Evolutionary conservation across 2,797 vertebrate species (phyloP).

Genomic region (Lerista edwardsae): DNA sequence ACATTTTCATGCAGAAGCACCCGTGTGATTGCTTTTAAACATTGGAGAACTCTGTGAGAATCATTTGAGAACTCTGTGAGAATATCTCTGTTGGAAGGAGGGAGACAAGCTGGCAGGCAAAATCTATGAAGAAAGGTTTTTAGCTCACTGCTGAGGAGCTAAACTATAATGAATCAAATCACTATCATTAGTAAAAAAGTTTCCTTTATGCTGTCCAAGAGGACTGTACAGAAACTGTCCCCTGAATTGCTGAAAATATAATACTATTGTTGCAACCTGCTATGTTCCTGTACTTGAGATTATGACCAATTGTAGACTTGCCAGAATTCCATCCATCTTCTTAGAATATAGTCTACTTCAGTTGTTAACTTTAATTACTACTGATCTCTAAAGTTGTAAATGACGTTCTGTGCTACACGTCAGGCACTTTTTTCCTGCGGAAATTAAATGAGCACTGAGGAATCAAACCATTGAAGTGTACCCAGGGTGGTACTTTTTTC

Average conservation of each 20-base stretch:
- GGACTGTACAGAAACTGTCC: not conserved
- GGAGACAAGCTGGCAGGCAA: no score
- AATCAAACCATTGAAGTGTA: slow-evolving; percentile 2
- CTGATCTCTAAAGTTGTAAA: slow-evolving; percentile 21
- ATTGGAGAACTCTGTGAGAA: not conserved
- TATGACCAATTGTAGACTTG: slow-evolving; percentile 13
- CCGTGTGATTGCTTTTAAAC: not conserved
- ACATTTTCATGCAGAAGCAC: not conserved
- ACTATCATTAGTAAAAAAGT: not conserved
- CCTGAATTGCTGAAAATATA: slow-evolving; percentile 12
- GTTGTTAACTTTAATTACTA: slow-evolving; percentile 23
- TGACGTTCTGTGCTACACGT: not conserved
- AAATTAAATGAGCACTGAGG: not conserved
- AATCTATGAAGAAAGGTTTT: not conserved
- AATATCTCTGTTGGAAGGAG: not conserved
- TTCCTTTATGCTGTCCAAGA: slow-evolving; percentile 5
- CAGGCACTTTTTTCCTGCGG: slow-evolving; percentile 19
- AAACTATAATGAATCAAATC: not conserved
- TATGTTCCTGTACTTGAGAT: slow-evolving; percentile 3
- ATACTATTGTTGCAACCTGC: not conserved
- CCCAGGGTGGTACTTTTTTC: not conserved
- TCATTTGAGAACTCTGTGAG: not conserved
- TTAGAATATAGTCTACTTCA: slow-evolving; percentile 6
- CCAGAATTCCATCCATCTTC: slow-evolving; percentile 10
- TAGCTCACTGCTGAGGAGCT: not conserved